Percentiles rank a stretch among this genome's conserved stretches.
Conservation (phyloP, 2,888 invertebrate species). For the Capitulum mitella region DNA sequence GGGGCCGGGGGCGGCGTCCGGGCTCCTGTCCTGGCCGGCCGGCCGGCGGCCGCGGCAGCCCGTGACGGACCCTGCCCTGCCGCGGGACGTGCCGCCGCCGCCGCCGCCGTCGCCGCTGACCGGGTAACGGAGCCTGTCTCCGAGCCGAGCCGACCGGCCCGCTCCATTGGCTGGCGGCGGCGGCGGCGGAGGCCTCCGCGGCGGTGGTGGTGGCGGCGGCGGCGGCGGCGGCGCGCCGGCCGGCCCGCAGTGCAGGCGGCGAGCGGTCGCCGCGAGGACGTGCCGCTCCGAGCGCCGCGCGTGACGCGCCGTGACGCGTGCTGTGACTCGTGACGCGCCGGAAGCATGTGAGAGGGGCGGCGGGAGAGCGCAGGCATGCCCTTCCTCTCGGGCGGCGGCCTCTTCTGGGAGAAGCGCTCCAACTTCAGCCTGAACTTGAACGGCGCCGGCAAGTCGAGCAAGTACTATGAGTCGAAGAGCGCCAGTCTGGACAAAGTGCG, state of each 20-base stretch:
- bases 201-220: neutral
- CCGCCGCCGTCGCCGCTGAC: neutral
- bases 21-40: no score
- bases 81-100: neutral
- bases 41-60: no score
- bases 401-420: constrained; percentile 17
- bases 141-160: neutral
- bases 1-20: no score
- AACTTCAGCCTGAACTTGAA: constrained; percentile 7
- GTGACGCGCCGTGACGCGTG: neutral
- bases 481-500: constrained; percentile 25
- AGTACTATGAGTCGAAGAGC: constrained; percentile 8
- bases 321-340: neutral
- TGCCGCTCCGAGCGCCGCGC: neutral
- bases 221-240: neutral
- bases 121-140: neutral
- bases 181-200: neutral
- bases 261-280: neutral
- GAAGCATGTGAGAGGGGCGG: neutral
- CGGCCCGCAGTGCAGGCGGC: neutral
- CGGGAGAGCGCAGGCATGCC: neutral
- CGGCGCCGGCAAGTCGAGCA: constrained; percentile 12
- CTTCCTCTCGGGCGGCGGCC: neutral
- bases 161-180: neutral
- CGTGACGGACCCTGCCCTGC: neutral